Evolutionary conservation across 1,140 invertebrate genomes (phyloP).

Genomic region (Tetramorium alpestre): DNA sequence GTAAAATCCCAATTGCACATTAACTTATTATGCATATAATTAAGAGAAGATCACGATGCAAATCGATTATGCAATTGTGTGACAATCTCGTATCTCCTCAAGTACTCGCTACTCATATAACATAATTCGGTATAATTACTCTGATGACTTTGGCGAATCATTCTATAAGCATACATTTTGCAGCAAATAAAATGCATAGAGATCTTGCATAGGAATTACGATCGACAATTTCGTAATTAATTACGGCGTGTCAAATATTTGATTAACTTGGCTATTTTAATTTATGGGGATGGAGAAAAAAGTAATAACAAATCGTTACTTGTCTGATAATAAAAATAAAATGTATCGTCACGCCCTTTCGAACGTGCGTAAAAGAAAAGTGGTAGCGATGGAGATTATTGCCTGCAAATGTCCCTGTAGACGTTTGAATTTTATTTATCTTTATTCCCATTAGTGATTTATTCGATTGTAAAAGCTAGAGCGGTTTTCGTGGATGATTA

Average conservation of each 20-base stretch:
- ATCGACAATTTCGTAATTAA: neutral
- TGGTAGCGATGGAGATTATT: conserved; percentile 45
- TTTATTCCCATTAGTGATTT: conserved; percentile 70
- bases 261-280: neutral
- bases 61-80: neutral
- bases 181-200: conserved; percentile 3
- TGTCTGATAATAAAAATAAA: neutral
- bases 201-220: neutral
- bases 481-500: conserved; percentile 73
- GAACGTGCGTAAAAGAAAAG: conserved; percentile 1
- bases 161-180: neutral
- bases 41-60: neutral
- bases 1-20: conserved; percentile 39
- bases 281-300: neutral
- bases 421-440: conserved; percentile 71
- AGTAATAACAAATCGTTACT: neutral
- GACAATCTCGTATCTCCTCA: neutral
- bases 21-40: neutral
- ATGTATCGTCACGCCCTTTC: neutral
- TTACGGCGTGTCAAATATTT: neutral
- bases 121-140: conserved; percentile 5
- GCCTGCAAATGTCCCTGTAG: conserved; percentile 77
- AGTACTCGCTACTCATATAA: neutral
- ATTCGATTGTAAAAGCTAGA: conserved; percentile 72
- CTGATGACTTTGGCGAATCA: neutral